phyloP scores from a whole-genome alignment of 2,888 invertebrate species.

The Ennomos quercinarius region DNA sequence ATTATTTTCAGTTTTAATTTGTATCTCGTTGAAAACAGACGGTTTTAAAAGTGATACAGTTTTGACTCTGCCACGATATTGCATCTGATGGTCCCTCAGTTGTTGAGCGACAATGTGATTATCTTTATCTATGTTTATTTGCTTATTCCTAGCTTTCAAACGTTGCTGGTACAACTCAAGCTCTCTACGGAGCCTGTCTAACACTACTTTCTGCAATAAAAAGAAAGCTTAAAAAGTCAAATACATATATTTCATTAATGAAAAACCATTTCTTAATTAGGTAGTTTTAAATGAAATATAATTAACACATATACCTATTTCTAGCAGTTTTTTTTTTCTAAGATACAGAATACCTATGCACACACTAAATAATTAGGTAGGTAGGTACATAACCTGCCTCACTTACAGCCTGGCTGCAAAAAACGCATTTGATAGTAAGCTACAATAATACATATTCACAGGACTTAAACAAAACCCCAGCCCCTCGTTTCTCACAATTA shows the following conservation, averaged over 20 bases:
- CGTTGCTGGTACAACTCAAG: constrained; percentile 83
- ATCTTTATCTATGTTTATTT: constrained; percentile 75
- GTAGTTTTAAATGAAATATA: too few relatives aligned
- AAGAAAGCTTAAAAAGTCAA: constrained; percentile 10
- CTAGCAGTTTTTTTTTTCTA: too few relatives aligned
- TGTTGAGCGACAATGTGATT: constrained; percentile 77
- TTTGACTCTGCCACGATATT: constrained; percentile 66
- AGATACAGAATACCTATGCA: too few relatives aligned
- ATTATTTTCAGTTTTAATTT: constrained; percentile 72
- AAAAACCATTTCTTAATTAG: too few relatives aligned
- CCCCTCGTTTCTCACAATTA: too few relatives aligned
- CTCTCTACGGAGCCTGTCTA: constrained; percentile 84
- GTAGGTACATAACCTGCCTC: too few relatives aligned
- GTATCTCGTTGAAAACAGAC: constrained; percentile 78
- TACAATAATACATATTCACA: too few relatives aligned
- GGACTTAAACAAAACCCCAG: too few relatives aligned
- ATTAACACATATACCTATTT: too few relatives aligned
- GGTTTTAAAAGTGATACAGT: constrained; percentile 75
- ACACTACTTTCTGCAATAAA: constrained; percentile 81
- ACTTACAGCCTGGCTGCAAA: too few relatives aligned
- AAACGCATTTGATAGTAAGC: too few relatives aligned
- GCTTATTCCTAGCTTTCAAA: constrained; percentile 74
- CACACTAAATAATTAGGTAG: too few relatives aligned
- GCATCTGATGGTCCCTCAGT: constrained; percentile 73
- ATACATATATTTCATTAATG: constrained; percentile 4